A percentile compares a stretch with the other conserved stretches of the same genome.
Evolutionary conservation across 30 jellyfish, hydroid and myxozoan species (phyloP).

Genomic region (Turritopsis dohrnii): DNA sequence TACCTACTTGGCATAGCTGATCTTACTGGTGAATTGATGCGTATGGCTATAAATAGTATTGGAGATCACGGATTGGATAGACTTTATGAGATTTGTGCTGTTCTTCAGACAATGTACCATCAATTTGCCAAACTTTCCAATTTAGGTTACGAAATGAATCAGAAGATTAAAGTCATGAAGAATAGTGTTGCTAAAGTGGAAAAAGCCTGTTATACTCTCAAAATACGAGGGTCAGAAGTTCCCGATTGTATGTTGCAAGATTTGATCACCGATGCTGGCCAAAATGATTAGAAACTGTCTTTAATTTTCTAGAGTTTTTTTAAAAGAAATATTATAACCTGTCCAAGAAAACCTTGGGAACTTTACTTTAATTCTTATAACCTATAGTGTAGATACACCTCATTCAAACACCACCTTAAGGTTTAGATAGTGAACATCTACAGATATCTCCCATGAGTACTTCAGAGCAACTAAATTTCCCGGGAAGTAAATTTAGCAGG

Average conservation of each 20-base stretch:
- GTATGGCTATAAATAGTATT: conserved; percentile 51
- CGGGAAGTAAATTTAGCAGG: too few species aligned
- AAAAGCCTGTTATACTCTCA: conserved; percentile 55
- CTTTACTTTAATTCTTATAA: too few species aligned
- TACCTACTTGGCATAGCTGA: conserved; percentile 85
- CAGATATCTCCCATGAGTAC: too few species aligned
- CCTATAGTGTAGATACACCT: too few species aligned
- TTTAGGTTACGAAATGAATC: conserved; percentile 41
- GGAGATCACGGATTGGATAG: conserved; percentile 53
- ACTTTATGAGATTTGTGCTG: conserved; percentile 39
- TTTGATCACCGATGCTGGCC: background rate
- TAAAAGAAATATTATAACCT: background rate
- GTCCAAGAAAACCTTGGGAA: too few species aligned
- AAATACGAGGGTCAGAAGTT: conserved; percentile 73
- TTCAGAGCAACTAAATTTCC: too few species aligned
- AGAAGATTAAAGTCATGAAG: conserved; percentile 46
- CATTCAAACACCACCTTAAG: too few species aligned
- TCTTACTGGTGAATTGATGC: conserved; percentile 90
- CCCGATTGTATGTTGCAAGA: conserved; percentile 28
- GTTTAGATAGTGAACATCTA: too few species aligned
- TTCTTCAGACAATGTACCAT: conserved; percentile 46
- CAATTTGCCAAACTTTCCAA: conserved; percentile 49
- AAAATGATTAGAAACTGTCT: background rate
- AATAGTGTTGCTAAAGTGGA: conserved; percentile 75
- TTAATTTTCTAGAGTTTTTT: background rate